A percentile compares a stretch with the other conserved stretches of the same genome.
These are phyloP conservation scores for Dromaius novaehollandiae DNA, from an alignment of 2,113 vertebrate species.

Conservation along the genomic window DNA sequence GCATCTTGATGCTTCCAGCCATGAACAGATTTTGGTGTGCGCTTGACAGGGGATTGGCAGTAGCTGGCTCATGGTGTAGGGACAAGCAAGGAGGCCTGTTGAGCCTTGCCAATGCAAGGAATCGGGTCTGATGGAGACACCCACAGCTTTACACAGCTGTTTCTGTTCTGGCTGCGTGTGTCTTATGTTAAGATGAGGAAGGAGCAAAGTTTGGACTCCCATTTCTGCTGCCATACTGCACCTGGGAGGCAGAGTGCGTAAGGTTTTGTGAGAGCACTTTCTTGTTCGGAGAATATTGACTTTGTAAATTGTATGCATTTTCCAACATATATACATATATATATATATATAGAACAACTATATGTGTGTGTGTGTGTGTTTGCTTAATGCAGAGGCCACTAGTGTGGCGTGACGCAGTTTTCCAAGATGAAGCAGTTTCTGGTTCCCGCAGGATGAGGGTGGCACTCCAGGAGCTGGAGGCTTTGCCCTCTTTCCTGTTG, in stretches of 20 bases:
- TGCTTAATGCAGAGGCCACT: not conserved
- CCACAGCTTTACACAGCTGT: not conserved
- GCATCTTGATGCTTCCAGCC: not conserved
- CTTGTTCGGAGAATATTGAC: not conserved
- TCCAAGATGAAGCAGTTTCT: not conserved
- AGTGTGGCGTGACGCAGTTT: not conserved
- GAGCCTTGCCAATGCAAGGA: not conserved
- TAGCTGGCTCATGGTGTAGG: not conserved
- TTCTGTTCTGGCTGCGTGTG: not conserved
- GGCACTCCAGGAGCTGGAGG: not conserved
- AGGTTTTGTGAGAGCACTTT: not conserved
- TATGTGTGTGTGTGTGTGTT: not conserved
- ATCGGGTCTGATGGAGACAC: not conserved
- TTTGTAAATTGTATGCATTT: not conserved
- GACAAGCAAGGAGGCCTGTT: not conserved
- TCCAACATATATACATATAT: not conserved
- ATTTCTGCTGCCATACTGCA: not conserved
- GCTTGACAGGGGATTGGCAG: not conserved
- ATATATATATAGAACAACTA: not conserved
- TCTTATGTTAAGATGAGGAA: not conserved
- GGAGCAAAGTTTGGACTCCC: not conserved
- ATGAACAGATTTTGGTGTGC: not conserved
- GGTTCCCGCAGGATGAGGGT: not conserved
- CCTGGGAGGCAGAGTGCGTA: not conserved
- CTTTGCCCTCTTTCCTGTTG: not conserved